Conservation (phyloP, 92 coral and sea anemone genomes). For the Actinernus sp. region DNA sequence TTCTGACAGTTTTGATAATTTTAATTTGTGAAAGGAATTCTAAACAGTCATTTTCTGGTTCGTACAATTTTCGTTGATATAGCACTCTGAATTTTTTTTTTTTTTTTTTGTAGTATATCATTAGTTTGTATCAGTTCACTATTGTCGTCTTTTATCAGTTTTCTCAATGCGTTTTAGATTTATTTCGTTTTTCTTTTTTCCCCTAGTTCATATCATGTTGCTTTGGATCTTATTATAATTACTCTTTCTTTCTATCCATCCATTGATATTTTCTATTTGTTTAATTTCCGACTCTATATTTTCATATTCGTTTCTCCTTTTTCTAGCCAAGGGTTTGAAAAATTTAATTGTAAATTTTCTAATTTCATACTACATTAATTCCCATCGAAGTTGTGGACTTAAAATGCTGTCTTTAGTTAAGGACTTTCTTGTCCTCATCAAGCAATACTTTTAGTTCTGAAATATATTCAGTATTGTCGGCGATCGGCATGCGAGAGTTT, state of each 20-base stretch:
- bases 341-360: too few species aligned
- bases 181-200: conserved; percentile 38
- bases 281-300: background rate
- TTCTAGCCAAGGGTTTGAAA: conserved; percentile 7
- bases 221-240: conserved; percentile 18
- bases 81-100: too few species aligned
- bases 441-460: too few species aligned
- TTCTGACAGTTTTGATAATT: conserved; percentile 7
- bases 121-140: too few species aligned
- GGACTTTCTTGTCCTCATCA: too few species aligned
- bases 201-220: background rate
- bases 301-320: background rate
- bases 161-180: conserved; percentile 27
- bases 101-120: too few species aligned
- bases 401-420: too few species aligned
- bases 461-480: too few species aligned
- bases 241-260: conserved; percentile 15
- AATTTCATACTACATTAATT: conserved; percentile 1
- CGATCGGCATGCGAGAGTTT: too few species aligned
- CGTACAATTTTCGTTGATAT: conserved; percentile 1
- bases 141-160: conserved; percentile 16
- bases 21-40: conserved; percentile 9
- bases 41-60: conserved; percentile 14
- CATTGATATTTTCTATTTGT: background rate
- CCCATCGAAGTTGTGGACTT: background rate